Base-by-base conservation (phyloP, 2,797 vertebrate species). In the Chrosomus eos region DNA sequence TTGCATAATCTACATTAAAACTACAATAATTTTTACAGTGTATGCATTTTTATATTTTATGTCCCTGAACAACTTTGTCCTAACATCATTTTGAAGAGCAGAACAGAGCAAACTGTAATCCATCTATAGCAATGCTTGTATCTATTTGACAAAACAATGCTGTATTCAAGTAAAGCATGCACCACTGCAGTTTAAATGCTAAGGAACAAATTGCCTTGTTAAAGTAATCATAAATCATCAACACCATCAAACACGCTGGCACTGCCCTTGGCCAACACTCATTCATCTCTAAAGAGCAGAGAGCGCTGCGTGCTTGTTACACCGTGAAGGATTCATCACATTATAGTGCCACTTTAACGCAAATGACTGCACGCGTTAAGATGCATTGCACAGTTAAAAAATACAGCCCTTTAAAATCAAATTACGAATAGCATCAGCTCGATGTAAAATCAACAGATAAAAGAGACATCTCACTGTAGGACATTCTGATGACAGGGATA, bases 251-350 rank as follows among this genome's bases (percentile, higher is more conserved):
- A 68, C 40, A 11, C 23, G 55, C 43, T 66, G 77, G 38, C 43
- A 53, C 60, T 53, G 33, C 76, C 60, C 23, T 36, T 62, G 16
- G 66, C 64, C 75, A 80, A 55, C 26, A 77, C 38, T 48, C 36
- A 31, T 77, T 81, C 36, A 71, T 80, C 85, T 51, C 70, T 90
- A 92, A 86, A 67, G 19, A 84, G 87, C 90, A 93, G 90, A 74
- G 86, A 86, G 86, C 84, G 76, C 67, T 74, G 68, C 88, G 67
- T 53, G 62, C 40, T 36, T 81, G 53, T 81, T 72, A 67, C 72
- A 55, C 66, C 23, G 4, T 23, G 55, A 78, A 60, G 70, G 58
- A 58, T 78, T 78, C 75, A 72, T 78, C 76, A 40, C 71, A 81
- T 64, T 77, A 84, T 33, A 77, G 18, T 43, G 66, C 76, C 38